Percentiles rank a stretch among this genome's conserved stretches.
Evolutionary conservation across 2,113 vertebrate species (phyloP).

Genomic region (Mobula hypostoma): DNA sequence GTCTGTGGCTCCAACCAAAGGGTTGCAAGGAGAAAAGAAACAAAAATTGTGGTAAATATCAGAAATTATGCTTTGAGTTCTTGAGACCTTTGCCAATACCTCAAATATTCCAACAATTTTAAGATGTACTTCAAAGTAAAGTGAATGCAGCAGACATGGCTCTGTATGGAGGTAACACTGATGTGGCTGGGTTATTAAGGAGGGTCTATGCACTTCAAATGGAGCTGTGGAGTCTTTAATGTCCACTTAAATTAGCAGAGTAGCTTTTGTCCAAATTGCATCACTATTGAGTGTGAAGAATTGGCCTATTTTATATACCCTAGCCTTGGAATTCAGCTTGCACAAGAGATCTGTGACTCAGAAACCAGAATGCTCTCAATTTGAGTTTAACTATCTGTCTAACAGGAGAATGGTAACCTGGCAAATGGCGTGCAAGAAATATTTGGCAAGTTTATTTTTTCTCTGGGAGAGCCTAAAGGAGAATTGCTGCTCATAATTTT

Average conservation of each 20-base stretch:
- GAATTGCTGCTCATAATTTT: neutral
- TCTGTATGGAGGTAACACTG: neutral
- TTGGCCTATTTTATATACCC: neutral
- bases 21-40: neutral
- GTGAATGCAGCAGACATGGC: neutral
- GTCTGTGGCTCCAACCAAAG: too few relatives aligned
- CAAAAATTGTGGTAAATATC: neutral
- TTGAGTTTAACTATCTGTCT: neutral
- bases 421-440: neutral
- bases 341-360: neutral
- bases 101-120: neutral
- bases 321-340: neutral
- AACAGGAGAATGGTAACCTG: neutral
- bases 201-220: neutral
- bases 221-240: neutral
- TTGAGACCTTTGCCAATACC: neutral
- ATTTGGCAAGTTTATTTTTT: conserved; percentile 2
- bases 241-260: neutral
- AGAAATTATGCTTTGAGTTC: neutral
- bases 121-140: neutral
- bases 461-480: neutral
- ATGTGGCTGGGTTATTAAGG: neutral
- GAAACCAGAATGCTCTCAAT: neutral
- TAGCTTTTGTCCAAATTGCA: neutral
- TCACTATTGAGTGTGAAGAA: neutral